Percentiles rank a stretch among this genome's conserved stretches.
These are phyloP conservation scores for Perodicticus potto DNA, from an alignment of 2,797 vertebrate species.

Conservation along the genomic window DNA sequence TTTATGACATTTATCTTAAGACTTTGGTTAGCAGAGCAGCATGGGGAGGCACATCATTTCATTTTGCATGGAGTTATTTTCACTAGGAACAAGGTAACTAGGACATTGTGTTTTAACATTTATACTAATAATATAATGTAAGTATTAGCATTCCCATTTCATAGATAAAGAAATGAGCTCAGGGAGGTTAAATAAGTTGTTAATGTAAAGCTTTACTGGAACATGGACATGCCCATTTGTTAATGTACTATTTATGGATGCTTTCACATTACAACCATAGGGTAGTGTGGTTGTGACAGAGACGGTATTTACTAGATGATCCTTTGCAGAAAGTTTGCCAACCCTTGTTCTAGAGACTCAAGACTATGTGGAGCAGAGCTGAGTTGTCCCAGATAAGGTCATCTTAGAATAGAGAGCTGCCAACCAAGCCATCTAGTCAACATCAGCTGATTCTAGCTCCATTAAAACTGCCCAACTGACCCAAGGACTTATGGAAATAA, in stretches of 20 bases:
- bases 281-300: background rate
- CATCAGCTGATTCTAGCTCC: background rate
- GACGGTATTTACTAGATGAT: background rate
- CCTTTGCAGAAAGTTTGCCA: background rate
- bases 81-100: background rate
- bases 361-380: background rate
- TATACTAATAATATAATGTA: background rate
- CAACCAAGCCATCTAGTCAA: background rate
- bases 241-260: background rate
- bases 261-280: background rate
- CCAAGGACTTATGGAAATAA: background rate
- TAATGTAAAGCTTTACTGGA: background rate
- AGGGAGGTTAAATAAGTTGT: background rate
- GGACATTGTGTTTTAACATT: background rate
- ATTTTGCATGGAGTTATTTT: background rate
- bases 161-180: background rate
- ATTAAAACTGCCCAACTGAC: background rate
- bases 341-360: background rate
- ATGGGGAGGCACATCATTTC: background rate
- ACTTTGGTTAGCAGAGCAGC: background rate
- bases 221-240: background rate
- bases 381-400: background rate
- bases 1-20: background rate
- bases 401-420: background rate
- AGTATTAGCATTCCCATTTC: background rate